These are phyloP conservation scores for Danionella dracula DNA, from an alignment of 2,797 vertebrate species.

Conservation along the genomic window DNA sequence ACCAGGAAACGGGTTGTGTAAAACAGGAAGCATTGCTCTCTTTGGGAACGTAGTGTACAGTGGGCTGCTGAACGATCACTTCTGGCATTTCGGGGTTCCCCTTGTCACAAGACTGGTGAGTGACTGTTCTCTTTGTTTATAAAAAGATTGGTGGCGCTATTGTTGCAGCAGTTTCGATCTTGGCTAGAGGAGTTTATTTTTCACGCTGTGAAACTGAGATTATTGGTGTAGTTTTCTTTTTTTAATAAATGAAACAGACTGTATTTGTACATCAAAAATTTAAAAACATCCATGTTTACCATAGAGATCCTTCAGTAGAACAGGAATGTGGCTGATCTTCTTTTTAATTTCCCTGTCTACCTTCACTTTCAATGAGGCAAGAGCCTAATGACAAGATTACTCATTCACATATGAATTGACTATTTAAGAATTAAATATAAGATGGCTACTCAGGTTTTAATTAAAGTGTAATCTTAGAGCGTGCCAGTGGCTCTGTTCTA, in stretches of 20 bases:
- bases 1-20: constrained; percentile 68
- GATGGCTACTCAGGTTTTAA: constrained; percentile 61
- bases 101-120: constrained; percentile 70
- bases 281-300: background rate
- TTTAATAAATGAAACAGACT: background rate
- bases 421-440: constrained; percentile 55
- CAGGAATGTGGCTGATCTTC: background rate
- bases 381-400: constrained; percentile 42
- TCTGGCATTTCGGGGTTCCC: constrained; percentile 70
- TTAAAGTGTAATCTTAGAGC: constrained; percentile 56
- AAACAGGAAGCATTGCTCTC: constrained; percentile 68
- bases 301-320: background rate
- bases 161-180: background rate
- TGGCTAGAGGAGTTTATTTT: background rate
- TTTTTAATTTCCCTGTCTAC: background rate
- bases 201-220: background rate
- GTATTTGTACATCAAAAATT: too few species aligned
- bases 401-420: constrained; percentile 41
- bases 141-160: background rate
- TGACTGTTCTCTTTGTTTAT: background rate
- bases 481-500: constrained; percentile 55
- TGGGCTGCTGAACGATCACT: constrained; percentile 66
- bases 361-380: background rate
- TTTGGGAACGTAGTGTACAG: constrained; percentile 71
- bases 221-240: background rate